Evolutionary conservation across 2,888 invertebrate species (phyloP), one percentile per base, ranked within the genome.

Genomic region (Scrobipalpa costella): DNA sequence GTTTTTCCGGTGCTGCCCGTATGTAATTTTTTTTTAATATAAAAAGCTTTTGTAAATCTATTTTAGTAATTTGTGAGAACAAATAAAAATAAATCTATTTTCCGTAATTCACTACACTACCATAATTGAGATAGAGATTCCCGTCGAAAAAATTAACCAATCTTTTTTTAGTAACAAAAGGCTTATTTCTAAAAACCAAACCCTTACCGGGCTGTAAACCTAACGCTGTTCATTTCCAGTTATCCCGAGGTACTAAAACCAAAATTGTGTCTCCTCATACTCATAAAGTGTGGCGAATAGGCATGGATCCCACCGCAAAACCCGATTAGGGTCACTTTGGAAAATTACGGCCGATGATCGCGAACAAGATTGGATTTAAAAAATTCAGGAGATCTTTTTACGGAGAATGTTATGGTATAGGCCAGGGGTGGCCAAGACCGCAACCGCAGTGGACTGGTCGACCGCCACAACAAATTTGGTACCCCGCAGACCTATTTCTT

Each of bases 341-440:
- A 13, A 52, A 61, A 61, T 61, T 50, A 61, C 34, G 52, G 34
- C 17, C 61, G 34, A 52, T 61, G 50, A 61, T 61, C 36, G 49
- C 49, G 9, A 49, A n/a, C 52, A 49, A 52, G 61, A 61, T 61
- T 61, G 61, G 61, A 50, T 50, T 61, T 61, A 36, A 61, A 61
- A 61, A 61, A 61, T 61, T 61, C 61, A 61, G 52, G 6, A 33
- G 11, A 33, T 13, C 36, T 19, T 47, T 59, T 59, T 59, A 59
- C 58, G 19, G 40, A 19, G 40, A 60, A 60, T 49, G 47, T 47
- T 60, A 47, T 57, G 57, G 57, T 34, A 7, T 13, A 15, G 47
- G 55, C 27, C 15, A 21, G n/a, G n/a, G n/a, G n/a, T n/a, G n/a
- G n/a, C n/a, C n/a, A n/a, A n/a, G n/a, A n/a, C n/a, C n/a, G n/a